Base-by-base conservation (phyloP, 2,888 invertebrate species). In the Parascotia fuliginaria region DNA sequence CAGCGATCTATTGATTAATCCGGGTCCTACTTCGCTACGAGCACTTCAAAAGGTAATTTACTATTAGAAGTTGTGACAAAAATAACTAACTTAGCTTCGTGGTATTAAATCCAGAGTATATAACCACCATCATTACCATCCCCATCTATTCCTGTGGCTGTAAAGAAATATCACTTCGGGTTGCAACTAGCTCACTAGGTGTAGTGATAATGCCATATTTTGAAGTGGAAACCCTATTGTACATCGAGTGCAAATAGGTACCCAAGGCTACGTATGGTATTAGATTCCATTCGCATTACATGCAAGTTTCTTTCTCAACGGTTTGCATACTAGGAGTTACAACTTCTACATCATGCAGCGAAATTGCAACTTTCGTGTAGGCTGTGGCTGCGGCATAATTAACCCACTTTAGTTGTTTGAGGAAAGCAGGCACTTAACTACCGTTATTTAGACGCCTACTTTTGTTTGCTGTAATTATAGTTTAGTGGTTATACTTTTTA, bases 361-460 rank as follows among this genome's bases (percentile, higher is more conserved):
- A 24, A 42, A 45, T 24, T 59, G 61, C 53, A 46, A 48, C 14
- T 14, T 53, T 52, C 33, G 22, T 31, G 41, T 34, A n/a, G 34
- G 34, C 40, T 34, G 32, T 9, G 28, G 40, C 36, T 34, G 36
- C 45, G 37, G 51, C 28, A 39, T 48, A 55, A 55, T 64, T 66
- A 67, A 60, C 68, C 50, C 46, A 67, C 55, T 60, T 67, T 55
- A 47, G 41, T 38, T 49, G 56, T 60, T 66, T 51, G 54, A 41
- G 44, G 46, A 33, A 39, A 36, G 44, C 28, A 47, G 40, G 15
- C n/a, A n/a, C n/a, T n/a, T 28, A 24, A 39, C 42, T 36, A 27
- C 37, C 48, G 51, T 47, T 48, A 38, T 67, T 60, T 24, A 40
- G 34, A 36, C 46, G 11, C 33, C 40, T 38, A 32, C 52, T 50